A percentile compares a stretch with the other conserved stretches of the same genome.
Evolutionary conservation across 2,113 vertebrate genomes (phyloP).

Genomic region (Fukomys damarensis): DNA sequence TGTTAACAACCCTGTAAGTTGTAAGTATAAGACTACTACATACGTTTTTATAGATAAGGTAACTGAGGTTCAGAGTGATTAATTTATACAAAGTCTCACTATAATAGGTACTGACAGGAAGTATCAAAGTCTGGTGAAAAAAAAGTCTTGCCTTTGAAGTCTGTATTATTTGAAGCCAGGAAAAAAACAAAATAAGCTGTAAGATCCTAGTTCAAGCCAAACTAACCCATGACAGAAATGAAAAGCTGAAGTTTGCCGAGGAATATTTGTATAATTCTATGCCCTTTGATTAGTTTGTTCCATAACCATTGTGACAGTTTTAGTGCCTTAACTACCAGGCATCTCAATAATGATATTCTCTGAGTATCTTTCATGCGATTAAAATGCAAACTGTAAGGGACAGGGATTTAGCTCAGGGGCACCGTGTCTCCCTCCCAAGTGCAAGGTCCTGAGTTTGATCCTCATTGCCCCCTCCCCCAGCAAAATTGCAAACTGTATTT

Average conservation of each 20-base stretch:
- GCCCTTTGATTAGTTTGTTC: background rate
- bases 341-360: background rate
- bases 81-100: background rate
- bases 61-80: background rate
- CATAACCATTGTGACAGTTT: background rate
- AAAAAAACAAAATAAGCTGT: background rate
- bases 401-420: too few relatives aligned
- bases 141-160: background rate
- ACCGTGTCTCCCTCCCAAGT: too few relatives aligned
- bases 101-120: background rate
- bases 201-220: background rate
- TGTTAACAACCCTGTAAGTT: background rate
- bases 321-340: background rate
- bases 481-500: background rate
- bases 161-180: background rate
- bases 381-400: background rate
- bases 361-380: background rate
- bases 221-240: background rate
- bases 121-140: background rate
- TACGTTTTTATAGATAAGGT: background rate
- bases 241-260: slow-evolving; percentile 31
- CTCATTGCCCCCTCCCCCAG: too few relatives aligned
- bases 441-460: too few relatives aligned
- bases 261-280: background rate
- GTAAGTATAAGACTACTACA: background rate